phyloP scores from a whole-genome alignment of 1,140 invertebrate genomes.

The Brachionus rubens region DNA sequence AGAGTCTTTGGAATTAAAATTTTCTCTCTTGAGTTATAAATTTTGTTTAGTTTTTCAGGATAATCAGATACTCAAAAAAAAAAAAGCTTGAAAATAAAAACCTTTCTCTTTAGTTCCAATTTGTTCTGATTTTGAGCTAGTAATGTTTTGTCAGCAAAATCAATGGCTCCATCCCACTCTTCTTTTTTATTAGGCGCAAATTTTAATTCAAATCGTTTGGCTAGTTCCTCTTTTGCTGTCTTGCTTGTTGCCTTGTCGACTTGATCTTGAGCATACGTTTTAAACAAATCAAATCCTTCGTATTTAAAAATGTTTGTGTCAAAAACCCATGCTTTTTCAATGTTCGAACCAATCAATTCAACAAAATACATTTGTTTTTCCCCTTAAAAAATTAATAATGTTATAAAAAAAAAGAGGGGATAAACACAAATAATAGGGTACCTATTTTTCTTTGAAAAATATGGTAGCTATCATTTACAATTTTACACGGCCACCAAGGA shows the following conservation, averaged over 20 bases:
- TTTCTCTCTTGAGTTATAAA: background rate
- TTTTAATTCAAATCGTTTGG: conserved; percentile 39
- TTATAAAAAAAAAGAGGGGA: background rate
- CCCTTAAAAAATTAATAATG: background rate
- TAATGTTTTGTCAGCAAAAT: background rate
- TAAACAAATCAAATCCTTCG: conserved; percentile 39
- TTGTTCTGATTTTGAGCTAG: background rate
- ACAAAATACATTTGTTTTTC: conserved; percentile 17
- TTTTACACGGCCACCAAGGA: conserved; percentile 41
- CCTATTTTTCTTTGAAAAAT: background rate
- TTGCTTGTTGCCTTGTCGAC: conserved; percentile 29
- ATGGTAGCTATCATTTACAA: background rate
- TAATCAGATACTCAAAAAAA: background rate
- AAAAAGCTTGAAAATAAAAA: background rate
- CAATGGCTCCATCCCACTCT: conserved; percentile 20
- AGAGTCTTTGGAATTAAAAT: background rate
- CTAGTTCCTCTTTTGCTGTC: conserved; percentile 29
- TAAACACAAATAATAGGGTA: background rate
- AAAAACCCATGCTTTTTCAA: conserved; percentile 25
- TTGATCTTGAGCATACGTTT: conserved; percentile 39
- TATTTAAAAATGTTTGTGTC: conserved; percentile 33
- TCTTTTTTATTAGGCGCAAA: background rate
- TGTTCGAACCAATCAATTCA: background rate
- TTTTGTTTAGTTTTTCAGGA: background rate
- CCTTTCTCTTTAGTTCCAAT: conserved; percentile 20